A percentile compares a stretch with the other conserved stretches of the same genome.
phyloP scores from a whole-genome alignment of 1,140 invertebrate species.

The Aphis gossypii region DNA sequence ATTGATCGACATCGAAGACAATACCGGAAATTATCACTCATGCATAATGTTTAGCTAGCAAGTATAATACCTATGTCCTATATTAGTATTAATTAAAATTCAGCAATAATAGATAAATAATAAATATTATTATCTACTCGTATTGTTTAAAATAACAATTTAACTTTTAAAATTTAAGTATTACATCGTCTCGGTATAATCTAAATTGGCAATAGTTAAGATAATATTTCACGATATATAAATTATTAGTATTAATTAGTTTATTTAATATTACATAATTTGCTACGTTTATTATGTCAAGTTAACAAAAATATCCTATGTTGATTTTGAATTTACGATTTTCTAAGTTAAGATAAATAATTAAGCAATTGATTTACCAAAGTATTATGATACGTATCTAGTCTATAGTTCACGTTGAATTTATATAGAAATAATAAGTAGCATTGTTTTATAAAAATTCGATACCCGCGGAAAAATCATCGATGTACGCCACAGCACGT shows the following conservation, averaged over 20 bases:
- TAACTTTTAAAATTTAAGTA: too few relatives aligned
- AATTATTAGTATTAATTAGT: not conserved
- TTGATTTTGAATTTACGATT: not conserved
- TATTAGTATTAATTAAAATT: not conserved
- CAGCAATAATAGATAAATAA: not conserved
- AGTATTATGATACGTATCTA: not conserved
- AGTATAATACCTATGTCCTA: not conserved
- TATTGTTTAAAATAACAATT: not conserved
- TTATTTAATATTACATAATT: too few relatives aligned
- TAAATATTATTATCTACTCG: too few relatives aligned
- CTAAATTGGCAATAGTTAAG: not conserved
- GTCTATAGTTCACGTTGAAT: not conserved
- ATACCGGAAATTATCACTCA: too few relatives aligned
- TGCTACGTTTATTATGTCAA: too few relatives aligned
- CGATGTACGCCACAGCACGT: too few relatives aligned
- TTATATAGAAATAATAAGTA: not conserved
- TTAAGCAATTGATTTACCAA: not conserved
- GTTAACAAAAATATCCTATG: too few relatives aligned
- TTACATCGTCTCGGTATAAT: not conserved
- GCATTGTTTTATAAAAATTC: not conserved
- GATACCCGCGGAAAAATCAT: too few relatives aligned
- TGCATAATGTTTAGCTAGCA: not conserved
- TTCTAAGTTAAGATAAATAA: too few relatives aligned
- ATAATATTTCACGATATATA: not conserved
- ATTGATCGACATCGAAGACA: not conserved